Conservation (phyloP, 2,113 vertebrate species). For the Podarcis muralis region DNA sequence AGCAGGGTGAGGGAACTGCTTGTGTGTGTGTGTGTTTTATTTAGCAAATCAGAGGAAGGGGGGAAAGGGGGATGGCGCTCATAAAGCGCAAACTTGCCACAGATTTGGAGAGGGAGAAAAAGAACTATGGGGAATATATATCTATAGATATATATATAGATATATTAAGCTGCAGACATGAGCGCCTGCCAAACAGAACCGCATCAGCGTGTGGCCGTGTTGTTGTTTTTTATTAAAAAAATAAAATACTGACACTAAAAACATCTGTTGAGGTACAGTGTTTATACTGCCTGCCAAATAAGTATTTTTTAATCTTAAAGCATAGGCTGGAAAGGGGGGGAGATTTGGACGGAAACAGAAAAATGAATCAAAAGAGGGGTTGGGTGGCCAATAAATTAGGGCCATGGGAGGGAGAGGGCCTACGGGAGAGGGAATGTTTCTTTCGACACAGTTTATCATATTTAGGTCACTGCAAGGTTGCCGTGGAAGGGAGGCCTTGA, state of each 20-base stretch:
- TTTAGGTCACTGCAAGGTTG: conserved; percentile 60
- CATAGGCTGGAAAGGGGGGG: conserved; percentile 56
- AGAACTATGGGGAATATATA: not conserved
- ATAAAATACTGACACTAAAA: conserved; percentile 56
- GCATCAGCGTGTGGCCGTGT: conserved; percentile 69
- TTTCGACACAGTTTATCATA: conserved; percentile 52
- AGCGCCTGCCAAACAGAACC: conserved; percentile 73
- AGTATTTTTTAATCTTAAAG: conserved; percentile 70
- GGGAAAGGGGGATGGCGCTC: conserved; percentile 31
- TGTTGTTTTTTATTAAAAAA: conserved; percentile 31
- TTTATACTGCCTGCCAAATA: conserved; percentile 57
- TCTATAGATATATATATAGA: not conserved
- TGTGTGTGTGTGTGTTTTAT: not conserved
- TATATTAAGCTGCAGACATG: conserved; percentile 66
- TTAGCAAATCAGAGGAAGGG: not conserved
- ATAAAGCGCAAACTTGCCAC: conserved; percentile 49
- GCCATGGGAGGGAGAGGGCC: conserved; percentile 52
- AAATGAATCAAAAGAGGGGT: conserved; percentile 57
- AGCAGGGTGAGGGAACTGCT: not conserved
- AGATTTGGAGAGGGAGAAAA: conserved; percentile 54
- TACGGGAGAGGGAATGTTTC: conserved; percentile 46
- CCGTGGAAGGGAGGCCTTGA: conserved; percentile 31
- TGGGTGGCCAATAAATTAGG: conserved; percentile 69
- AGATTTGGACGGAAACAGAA: conserved; percentile 62
- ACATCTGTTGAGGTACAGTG: conserved; percentile 65